These are phyloP conservation scores for Troides oblongomaculatus DNA, from an alignment of 2,888 invertebrate genomes.

Conservation along the genomic window DNA sequence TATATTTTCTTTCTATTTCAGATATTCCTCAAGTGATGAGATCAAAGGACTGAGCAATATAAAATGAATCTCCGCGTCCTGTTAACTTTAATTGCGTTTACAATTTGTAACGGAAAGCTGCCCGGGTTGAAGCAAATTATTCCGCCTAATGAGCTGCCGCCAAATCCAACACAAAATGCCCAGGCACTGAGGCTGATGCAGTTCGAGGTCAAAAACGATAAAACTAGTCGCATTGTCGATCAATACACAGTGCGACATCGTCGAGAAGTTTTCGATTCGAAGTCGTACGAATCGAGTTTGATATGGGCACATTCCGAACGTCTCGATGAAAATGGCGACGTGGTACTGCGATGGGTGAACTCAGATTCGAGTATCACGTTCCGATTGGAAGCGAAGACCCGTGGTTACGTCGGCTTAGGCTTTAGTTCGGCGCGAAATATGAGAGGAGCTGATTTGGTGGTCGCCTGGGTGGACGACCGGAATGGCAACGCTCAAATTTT, in stretches of 20 bases:
- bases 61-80: constrained; percentile 66
- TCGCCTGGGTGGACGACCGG: constrained; percentile 92
- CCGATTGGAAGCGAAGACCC: constrained; percentile 89
- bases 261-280: constrained; percentile 69
- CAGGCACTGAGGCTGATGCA: constrained; percentile 54
- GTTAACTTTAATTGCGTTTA: constrained; percentile 60
- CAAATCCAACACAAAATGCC: constrained; percentile 55
- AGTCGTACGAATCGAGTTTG: constrained; percentile 67
- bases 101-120: constrained; percentile 69
- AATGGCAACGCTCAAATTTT: constrained; percentile 85
- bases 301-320: constrained; percentile 82
- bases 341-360: constrained; percentile 85
- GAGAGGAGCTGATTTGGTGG: constrained; percentile 91
- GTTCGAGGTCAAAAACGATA: constrained; percentile 58
- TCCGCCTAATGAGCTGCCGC: constrained; percentile 59
- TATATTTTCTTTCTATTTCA: constrained; percentile 59
- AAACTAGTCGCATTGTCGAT: constrained; percentile 64
- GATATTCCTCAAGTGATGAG: constrained; percentile 62
- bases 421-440: constrained; percentile 90
- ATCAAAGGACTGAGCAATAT: constrained; percentile 41
- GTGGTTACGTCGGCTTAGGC: constrained; percentile 93
- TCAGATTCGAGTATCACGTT: constrained; percentile 89
- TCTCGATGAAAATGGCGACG: constrained; percentile 77
- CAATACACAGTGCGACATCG: constrained; percentile 62
- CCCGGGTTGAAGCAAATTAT: constrained; percentile 55